Percentiles rank a stretch among this genome's conserved stretches.
Conservation (phyloP, 2,797 vertebrate genomes). For the Psittacula echo region DNA sequence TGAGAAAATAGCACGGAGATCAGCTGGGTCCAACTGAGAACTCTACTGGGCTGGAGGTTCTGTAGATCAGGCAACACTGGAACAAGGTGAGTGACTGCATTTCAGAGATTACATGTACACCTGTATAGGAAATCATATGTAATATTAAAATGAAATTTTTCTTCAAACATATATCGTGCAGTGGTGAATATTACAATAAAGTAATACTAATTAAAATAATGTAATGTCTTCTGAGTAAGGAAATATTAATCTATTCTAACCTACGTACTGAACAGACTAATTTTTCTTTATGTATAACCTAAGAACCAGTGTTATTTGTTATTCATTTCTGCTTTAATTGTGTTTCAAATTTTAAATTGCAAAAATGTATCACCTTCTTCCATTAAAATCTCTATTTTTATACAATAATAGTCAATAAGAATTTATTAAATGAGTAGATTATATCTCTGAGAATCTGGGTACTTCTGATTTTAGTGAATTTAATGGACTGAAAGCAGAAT, state of each 20-base stretch:
- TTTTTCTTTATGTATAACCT: background rate
- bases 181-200: background rate
- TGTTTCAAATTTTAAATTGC: background rate
- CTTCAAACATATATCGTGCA: background rate
- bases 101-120: background rate
- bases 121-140: background rate
- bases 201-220: background rate
- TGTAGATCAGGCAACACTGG: background rate
- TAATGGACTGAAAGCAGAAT: background rate
- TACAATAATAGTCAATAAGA: background rate
- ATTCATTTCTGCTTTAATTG: background rate
- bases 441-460: background rate
- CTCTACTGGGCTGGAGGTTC: background rate
- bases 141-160: background rate
- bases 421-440: background rate
- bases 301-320: background rate
- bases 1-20: background rate
- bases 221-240: background rate
- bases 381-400: background rate
- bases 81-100: background rate
- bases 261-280: background rate
- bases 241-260: background rate
- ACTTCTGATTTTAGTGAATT: background rate
- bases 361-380: background rate
- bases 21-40: background rate